These are phyloP conservation scores for Takifugu rubripes DNA, from an alignment of 2,797 vertebrate genomes.

Conservation along the genomic window DNA sequence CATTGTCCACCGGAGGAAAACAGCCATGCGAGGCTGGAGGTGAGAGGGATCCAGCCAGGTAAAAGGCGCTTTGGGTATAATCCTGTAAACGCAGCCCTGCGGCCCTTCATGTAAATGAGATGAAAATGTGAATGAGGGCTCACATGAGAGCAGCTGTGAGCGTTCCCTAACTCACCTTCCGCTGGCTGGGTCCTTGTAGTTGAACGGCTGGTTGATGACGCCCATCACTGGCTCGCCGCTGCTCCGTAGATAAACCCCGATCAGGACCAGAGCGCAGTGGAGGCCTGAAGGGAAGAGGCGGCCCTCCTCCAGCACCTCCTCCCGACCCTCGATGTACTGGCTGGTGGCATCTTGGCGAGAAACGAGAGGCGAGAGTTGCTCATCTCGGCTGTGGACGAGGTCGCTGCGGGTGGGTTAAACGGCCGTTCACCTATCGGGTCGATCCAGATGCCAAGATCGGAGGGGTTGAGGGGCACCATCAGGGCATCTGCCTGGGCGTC, in stretches of 20 bases:
- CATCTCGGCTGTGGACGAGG: too few relatives aligned
- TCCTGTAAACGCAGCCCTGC: background rate
- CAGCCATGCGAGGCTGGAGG: too few relatives aligned
- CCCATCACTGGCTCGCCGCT: constrained; percentile 86
- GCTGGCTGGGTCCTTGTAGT: constrained; percentile 67
- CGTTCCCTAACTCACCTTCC: constrained; percentile 53
- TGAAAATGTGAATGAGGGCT: background rate
- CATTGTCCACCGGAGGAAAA: too few relatives aligned
- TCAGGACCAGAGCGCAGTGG: constrained; percentile 85
- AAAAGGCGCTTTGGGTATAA: too few relatives aligned
- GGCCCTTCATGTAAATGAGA: background rate
- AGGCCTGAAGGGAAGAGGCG: constrained; percentile 81
- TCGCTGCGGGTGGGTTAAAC: constrained; percentile 1
- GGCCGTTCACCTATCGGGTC: constrained; percentile 76
- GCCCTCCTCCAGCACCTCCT: constrained; percentile 71
- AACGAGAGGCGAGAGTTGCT: constrained; percentile 7
- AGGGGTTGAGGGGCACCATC: constrained; percentile 62
- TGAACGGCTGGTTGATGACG: constrained; percentile 89
- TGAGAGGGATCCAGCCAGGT: too few relatives aligned
- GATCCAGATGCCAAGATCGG: constrained; percentile 79
- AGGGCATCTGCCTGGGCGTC: constrained; percentile 55
- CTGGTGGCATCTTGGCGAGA: constrained; percentile 80
- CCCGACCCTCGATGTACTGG: constrained; percentile 85
- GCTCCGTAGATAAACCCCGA: constrained; percentile 81
- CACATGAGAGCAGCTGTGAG: background rate